phyloP scores from a whole-genome alignment of 2,888 invertebrate species.

The Lepidonotus clava region DNA sequence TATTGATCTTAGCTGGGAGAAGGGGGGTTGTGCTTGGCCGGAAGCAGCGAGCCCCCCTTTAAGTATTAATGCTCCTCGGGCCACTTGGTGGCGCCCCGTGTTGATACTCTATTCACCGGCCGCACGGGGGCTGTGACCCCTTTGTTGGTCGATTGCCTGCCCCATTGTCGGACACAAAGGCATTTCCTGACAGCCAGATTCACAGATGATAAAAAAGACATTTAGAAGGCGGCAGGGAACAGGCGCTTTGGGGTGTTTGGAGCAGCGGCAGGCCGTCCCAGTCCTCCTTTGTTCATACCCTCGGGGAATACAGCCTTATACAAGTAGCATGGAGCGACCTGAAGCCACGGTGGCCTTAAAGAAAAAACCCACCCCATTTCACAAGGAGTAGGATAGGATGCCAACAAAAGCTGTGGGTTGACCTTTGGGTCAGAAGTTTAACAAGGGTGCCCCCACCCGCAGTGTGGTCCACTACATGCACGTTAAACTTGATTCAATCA shows the following conservation, averaged over 20 bases:
- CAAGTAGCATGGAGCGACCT: too few species aligned
- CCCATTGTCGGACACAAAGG: background rate
- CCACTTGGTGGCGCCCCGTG: background rate
- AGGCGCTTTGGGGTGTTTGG: background rate
- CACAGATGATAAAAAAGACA: slow-evolving; percentile 23
- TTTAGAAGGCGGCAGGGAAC: background rate
- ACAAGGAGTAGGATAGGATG: too few species aligned
- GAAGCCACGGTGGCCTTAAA: too few species aligned
- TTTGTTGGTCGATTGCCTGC: slow-evolving; percentile 16
- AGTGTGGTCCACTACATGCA: too few species aligned
- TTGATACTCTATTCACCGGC: slow-evolving; percentile 17
- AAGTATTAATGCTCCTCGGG: slow-evolving; percentile 23
- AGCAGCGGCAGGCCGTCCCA: background rate
- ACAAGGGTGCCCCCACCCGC: too few species aligned
- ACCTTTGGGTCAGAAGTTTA: too few species aligned
- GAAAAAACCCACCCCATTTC: too few species aligned
- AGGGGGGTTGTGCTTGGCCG: slow-evolving; percentile 23
- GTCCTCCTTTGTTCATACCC: background rate
- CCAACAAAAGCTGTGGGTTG: too few species aligned
- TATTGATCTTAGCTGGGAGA: background rate
- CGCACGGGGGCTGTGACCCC: background rate
- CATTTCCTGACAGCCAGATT: slow-evolving; percentile 23
- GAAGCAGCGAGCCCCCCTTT: slow-evolving; percentile 16
- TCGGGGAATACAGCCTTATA: background rate
- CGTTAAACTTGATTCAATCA: too few species aligned